Evolutionary conservation across 2,113 vertebrate species (phyloP), one percentile per base, ranked within the genome.

Genomic region (Cynoglossus semilaevis): DNA sequence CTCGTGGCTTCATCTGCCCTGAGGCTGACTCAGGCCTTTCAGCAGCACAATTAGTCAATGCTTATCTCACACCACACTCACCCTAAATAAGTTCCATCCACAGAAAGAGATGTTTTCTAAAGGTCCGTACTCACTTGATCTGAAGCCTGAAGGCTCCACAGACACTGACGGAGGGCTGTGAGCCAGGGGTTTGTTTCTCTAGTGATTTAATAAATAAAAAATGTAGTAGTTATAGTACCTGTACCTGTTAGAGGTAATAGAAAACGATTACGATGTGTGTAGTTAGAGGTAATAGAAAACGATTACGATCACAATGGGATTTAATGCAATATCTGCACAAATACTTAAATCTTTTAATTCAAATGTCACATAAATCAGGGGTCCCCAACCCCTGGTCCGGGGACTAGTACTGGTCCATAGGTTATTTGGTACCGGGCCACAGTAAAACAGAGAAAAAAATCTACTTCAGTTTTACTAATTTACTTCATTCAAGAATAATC

Each of bases 1-100:
- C 46, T 37, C 51, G 51, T 63, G 36, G 47, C 72, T 70, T 61
- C 52, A 29, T 60, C 47, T 43, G 29, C 71, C 75, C 61, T 3
- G 0, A 68, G 67, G 74, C 61, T 11, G 16, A 9, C 13, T 12
- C n/a, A n/a, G 49, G 53, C 67, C 67, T 70, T 70, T 77, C 70
- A 68, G 34, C 1, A 8, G 41, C 41, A 63, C 59, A 63, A 63
- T 80, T 73, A 72, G 52, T 72, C 48, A 67, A 48, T 58, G 19
- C 47, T 37, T 50, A 54, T 60, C 63, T 38, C 29, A 49, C 47
- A 34, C 15, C 22, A 18, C 16, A 12, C 49, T 7, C 48, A 10
- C 13, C 8, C 48, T 19, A 64, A 76, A 67, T 48, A 56, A 61
- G 13, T 14, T 14, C 22, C 19, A 34, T 44, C 42, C 19, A 1